Percentiles rank a stretch among this genome's conserved stretches.
Conservation (phyloP, 2,113 vertebrate genomes). For the Cichladusa arquata region DNA sequence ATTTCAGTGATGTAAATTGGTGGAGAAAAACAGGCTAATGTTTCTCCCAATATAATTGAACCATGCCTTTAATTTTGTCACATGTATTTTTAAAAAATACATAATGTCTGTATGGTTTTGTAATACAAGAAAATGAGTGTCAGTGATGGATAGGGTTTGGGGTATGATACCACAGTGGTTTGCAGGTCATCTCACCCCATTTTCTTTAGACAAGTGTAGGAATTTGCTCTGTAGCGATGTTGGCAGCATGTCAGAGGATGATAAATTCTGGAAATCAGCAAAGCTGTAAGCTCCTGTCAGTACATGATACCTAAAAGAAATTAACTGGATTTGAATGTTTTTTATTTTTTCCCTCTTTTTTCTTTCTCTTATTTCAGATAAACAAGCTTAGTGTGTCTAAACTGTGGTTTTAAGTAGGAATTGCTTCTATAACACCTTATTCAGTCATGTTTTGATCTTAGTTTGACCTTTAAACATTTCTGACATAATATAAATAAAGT, state of each 20-base stretch:
- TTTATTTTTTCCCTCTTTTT: not conserved
- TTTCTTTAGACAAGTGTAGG: conserved; percentile 75
- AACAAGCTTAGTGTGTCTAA: not conserved
- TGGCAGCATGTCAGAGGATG: conserved; percentile 68
- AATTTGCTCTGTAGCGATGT: conserved; percentile 77
- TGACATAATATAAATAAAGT: not conserved
- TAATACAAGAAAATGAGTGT: not conserved
- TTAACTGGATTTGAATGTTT: conserved; percentile 3
- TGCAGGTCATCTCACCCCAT: conserved; percentile 75
- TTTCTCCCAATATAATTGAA: not conserved
- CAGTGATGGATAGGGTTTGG: not conserved
- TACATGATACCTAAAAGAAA: conserved; percentile 81
- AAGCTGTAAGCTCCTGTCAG: conserved; percentile 74
- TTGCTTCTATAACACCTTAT: not conserved
- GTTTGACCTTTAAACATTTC: not conserved
- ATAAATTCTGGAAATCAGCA: conserved; percentile 71
- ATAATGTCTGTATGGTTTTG: not conserved
- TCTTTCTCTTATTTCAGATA: not conserved
- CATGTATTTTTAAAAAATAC: not conserved
- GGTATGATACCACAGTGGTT: not conserved
- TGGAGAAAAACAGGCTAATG: not conserved
- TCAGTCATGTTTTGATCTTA: not conserved
- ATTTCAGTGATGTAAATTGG: not conserved
- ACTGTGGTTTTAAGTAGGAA: not conserved
- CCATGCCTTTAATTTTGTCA: not conserved